These are phyloP conservation scores for Pelochelys cantorii DNA, from an alignment of 2,797 vertebrate species.

Conservation along the genomic window DNA sequence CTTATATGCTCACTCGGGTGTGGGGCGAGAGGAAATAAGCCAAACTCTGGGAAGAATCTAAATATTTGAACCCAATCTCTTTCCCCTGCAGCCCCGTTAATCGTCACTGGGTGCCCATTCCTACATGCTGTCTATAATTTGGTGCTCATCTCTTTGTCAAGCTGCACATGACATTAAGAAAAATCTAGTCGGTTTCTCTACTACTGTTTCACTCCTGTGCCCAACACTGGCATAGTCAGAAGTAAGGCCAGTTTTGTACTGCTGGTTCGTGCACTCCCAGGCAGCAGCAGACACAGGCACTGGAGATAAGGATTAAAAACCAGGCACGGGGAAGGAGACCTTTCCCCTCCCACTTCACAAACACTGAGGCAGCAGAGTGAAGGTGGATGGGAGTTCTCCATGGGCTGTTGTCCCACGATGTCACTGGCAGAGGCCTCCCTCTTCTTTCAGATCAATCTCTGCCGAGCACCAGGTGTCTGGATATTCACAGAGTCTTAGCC, in stretches of 20 bases:
- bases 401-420: background rate
- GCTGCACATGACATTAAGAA: background rate
- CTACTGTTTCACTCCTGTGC: background rate
- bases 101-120: background rate
- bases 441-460: background rate
- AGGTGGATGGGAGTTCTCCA: background rate
- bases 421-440: background rate
- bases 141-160: background rate
- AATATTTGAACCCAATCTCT: background rate
- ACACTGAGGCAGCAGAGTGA: background rate
- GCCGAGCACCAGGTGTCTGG: background rate
- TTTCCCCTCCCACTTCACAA: background rate
- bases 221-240: background rate
- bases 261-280: background rate
- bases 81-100: background rate
- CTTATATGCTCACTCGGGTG: background rate
- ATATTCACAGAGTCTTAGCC: too few relatives aligned
- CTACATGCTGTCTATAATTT: background rate
- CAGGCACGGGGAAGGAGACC: background rate
- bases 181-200: background rate
- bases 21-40: background rate
- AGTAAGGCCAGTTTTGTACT: background rate
- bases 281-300: background rate
- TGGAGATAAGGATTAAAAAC: background rate
- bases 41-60: accelerated